Evolutionary conservation across 2,113 vertebrate genomes (phyloP), one percentile per base, ranked within the genome.

Genomic region (Leptodactylus fuscus): DNA sequence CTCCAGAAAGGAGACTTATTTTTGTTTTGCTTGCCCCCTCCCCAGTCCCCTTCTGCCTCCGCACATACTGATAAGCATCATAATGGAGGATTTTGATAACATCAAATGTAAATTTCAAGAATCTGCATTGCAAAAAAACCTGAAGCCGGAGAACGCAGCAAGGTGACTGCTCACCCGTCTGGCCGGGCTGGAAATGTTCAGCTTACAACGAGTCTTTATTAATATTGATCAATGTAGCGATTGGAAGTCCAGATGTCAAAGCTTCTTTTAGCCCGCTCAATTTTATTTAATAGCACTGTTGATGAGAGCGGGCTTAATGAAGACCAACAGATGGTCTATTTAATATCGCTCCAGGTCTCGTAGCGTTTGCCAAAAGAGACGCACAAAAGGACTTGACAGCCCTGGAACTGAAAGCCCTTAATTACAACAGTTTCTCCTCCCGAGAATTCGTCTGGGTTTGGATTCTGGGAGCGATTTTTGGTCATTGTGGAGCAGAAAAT

Each of bases 241-340:
- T 81, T 89, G 92, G 92, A 93, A 91, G 87, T 89, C 88, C 92
- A 91, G 92, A 93, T 93, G 91, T 92, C 92, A 92, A 88, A 87
- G 69, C 88, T 93, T 91, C 89, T 88, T 89, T 78, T 87, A 91
- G 87, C 65, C 82, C 70, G 81, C 88, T 92, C 88, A 83, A 81
- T 93, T 91, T 88, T 92, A 92, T 92, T 93, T 94, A 94, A 93
- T 93, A 92, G 90, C 88, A 86, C 62, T 90, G 90, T 90, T 92
- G 92, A 93, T 92, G 90, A 93, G 91, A 89, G 90, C 90, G 87
- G 91, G 88, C 82, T 90, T 94, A 94, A 95, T 93, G 92, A 94
- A 94, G 91, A 90, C 91, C 91, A 94, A 90, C 94, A 95, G 93
- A 94, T 95, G 94, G 93, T 92, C 89, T 92, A 80, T 91, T 94